Conservation (phyloP, 1,140 invertebrate species). For the Pinna nobilis region DNA sequence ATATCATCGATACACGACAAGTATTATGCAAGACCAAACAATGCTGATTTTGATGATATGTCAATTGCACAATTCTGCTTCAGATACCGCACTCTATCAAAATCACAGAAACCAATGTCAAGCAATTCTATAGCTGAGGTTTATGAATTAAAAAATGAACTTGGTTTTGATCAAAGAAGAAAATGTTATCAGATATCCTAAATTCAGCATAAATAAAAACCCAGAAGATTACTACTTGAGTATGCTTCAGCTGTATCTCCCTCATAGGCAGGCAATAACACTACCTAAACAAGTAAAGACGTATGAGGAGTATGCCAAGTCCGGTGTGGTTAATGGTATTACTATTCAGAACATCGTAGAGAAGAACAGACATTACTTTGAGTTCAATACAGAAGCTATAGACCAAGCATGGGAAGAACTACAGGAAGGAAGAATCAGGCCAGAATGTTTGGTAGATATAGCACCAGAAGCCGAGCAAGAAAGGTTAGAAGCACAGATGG, state of each 20-base stretch:
- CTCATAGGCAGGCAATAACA: conserved; percentile 17
- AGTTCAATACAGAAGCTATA: not conserved
- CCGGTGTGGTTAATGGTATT: conserved; percentile 15
- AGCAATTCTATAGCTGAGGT: not conserved
- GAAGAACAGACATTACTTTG: not conserved
- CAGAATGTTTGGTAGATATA: conserved; percentile 30
- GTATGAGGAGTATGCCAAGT: conserved; percentile 26
- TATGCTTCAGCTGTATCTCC: conserved; percentile 35
- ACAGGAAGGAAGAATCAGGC: not conserved
- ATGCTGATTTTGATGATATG: conserved; percentile 3
- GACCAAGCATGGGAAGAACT: not conserved
- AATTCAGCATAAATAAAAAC: conserved; percentile 8
- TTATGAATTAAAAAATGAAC: conserved; percentile 28
- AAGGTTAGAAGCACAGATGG: conserved; percentile 8
- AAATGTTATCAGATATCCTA: conserved; percentile 33
- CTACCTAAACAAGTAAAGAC: conserved; percentile 20
- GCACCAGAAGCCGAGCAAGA: not conserved
- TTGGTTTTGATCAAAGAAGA: conserved; percentile 33
- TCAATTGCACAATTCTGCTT: conserved; percentile 40
- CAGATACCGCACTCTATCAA: conserved; percentile 30
- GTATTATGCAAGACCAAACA: conserved; percentile 15
- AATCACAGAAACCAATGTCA: conserved; percentile 6
- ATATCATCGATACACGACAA: conserved; percentile 14
- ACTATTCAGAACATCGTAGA: conserved; percentile 1
- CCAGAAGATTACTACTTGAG: conserved; percentile 40